A percentile compares a stretch with the other conserved stretches of the same genome.
These are phyloP conservation scores for Cinclus cinclus DNA, from an alignment of 2,113 vertebrate genomes.

Conservation along the genomic window DNA sequence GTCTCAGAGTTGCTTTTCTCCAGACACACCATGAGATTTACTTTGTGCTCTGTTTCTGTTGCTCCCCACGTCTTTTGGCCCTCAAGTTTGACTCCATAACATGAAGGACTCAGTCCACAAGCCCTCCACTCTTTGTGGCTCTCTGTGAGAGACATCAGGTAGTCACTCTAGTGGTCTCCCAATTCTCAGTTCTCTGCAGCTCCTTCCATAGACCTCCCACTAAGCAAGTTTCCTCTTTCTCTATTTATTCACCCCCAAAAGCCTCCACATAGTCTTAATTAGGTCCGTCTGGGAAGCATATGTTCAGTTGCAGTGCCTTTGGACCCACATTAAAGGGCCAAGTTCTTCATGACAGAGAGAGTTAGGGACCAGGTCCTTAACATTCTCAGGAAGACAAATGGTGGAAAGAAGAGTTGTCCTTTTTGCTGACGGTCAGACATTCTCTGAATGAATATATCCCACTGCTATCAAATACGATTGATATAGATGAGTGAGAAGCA, in stretches of 20 bases:
- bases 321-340: conserved; percentile 42
- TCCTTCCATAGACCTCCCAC: conserved; percentile 31
- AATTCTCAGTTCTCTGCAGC: background rate
- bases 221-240: conserved; percentile 18
- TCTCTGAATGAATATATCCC: background rate
- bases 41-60: background rate
- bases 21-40: background rate
- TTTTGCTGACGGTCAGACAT: background rate
- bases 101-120: background rate
- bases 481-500: background rate
- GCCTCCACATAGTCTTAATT: background rate
- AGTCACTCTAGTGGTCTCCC: background rate
- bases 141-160: background rate
- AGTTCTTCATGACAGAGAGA: conserved; percentile 13
- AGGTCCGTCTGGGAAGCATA: conserved; percentile 32
- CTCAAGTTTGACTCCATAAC: background rate
- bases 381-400: background rate
- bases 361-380: background rate
- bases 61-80: background rate
- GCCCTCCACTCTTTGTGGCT: background rate
- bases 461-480: background rate
- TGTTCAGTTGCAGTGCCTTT: conserved; percentile 34
- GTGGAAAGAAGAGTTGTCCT: background rate
- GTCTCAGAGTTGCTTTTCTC: background rate
- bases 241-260: conserved; percentile 47